Percentiles rank a stretch among this genome's conserved stretches.
Conservation (phyloP, 1,140 invertebrate genomes). For the Hypsibius dujardini region DNA sequence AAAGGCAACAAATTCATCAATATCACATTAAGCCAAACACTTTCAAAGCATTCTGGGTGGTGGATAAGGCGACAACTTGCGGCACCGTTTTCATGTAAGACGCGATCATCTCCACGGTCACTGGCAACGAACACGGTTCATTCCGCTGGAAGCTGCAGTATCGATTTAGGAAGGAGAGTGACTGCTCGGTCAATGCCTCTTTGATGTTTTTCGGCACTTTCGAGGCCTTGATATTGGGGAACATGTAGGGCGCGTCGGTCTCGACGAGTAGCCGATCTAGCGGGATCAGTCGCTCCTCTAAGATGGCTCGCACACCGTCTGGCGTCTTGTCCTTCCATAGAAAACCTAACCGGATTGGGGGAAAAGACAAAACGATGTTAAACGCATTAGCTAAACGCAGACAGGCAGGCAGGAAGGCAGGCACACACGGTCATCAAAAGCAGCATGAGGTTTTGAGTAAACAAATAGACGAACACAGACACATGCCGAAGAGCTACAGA, state of each 20-base stretch:
- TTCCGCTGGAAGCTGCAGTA: constrained; percentile 90
- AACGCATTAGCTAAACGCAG: no score
- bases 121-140: constrained; percentile 78
- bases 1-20: no score
- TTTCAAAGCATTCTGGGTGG: constrained; percentile 79
- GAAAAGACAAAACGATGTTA: no score
- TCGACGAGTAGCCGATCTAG: constrained; percentile 67
- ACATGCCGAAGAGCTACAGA: no score
- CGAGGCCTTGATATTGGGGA: constrained; percentile 77
- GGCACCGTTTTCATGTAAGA: constrained; percentile 66
- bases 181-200: constrained; percentile 61
- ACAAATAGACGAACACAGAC: no score
- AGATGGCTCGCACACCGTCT: constrained; percentile 59
- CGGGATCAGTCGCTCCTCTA: constrained; percentile 59
- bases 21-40: constrained; percentile 54
- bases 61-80: constrained; percentile 73
- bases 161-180: constrained; percentile 45
- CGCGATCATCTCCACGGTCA: constrained; percentile 78
- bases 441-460: no score
- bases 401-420: no score
- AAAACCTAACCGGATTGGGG: constrained; percentile 42
- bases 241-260: constrained; percentile 87
- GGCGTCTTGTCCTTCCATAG: constrained; percentile 85
- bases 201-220: constrained; percentile 70
- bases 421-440: no score